phyloP scores from a whole-genome alignment of 2,113 vertebrate species.

The Athene noctua region DNA sequence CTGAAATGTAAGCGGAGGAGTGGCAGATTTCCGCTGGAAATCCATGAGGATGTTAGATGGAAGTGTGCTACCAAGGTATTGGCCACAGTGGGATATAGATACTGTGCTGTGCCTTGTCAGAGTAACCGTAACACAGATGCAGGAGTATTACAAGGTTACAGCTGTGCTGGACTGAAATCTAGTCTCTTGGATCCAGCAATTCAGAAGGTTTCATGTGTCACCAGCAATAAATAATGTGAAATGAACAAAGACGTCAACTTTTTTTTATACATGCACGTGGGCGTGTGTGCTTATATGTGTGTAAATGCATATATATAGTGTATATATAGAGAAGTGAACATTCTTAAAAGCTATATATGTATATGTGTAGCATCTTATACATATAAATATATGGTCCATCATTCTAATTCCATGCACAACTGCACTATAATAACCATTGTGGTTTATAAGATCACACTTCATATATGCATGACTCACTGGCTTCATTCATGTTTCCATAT shows the following conservation, averaged over 20 bases:
- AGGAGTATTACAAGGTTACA: neutral
- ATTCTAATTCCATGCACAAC: conserved; percentile 70
- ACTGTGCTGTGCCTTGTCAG: neutral
- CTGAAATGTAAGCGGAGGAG: neutral
- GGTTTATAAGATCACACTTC: conserved; percentile 74
- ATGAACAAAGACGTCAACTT: neutral
- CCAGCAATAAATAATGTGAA: neutral
- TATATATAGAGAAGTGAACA: conserved; percentile 14
- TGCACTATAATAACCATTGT: conserved; percentile 68
- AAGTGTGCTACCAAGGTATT: neutral
- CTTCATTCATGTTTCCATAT: conserved; percentile 97
- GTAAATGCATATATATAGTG: conserved; percentile 29
- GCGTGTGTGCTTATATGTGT: neutral
- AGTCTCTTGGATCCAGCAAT: neutral
- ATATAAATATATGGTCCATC: conserved; percentile 66
- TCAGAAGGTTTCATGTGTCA: neutral
- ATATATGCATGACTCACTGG: conserved; percentile 91
- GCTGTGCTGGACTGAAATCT: neutral
- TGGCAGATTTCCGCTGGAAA: neutral
- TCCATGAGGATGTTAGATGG: neutral
- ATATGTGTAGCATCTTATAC: conserved; percentile 61
- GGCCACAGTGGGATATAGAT: neutral
- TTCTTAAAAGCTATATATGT: conserved; percentile 59
- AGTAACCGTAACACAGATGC: neutral
- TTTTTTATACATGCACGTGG: neutral